Evolutionary conservation across 2,113 vertebrate genomes (phyloP), one percentile per base, ranked within the genome.

Genomic region (Megaceryle maxima): DNA sequence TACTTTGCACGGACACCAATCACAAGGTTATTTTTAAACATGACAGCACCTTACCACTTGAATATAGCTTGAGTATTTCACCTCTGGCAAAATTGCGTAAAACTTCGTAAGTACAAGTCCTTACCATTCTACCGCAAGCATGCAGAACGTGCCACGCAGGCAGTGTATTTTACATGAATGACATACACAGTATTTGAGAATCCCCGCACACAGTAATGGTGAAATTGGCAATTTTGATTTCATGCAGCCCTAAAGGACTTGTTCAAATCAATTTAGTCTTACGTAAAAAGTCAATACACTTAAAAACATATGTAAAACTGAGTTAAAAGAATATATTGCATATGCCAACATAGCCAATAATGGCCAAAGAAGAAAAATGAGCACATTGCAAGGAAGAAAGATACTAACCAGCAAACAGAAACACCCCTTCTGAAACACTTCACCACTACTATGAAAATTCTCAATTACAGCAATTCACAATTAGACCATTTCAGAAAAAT

Each of bases 391-490:
- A 37, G 64, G 62, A 87, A 68, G 29, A 63, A 48, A 50, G 68
- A 24, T 5, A 11, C 6, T 13, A 70, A 51, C 17, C 83, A 79
- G 53, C 74, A 77, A 60, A 56, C 8, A 37, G 56, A n/a, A 77
- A 6, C 84, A 81, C 86, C 83, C 82, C 46, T 84, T 73, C 76
- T 29, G 62, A 78, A 93, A 92, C 88, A 68, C 35, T 81, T 97
- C 98, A 97, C 97, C 97, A 96, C 92, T 96, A 96, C 95, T 55
- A 24, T 33, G 95, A 60, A 70, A 94, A 95, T 97, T 98, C 97
- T 98, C 97, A 97, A 96, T 53, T 96, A 96, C 94, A 91, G 91
- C 88, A 91, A 85, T 82, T 44, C 73, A 94, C 87, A 77, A 66
- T 76, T 83, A 85, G 44, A 62, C 28, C 31, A 41, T 60, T 95